Base-by-base conservation (phyloP, 2,888 invertebrate genomes). In the Pharmacophagus antenor region DNA sequence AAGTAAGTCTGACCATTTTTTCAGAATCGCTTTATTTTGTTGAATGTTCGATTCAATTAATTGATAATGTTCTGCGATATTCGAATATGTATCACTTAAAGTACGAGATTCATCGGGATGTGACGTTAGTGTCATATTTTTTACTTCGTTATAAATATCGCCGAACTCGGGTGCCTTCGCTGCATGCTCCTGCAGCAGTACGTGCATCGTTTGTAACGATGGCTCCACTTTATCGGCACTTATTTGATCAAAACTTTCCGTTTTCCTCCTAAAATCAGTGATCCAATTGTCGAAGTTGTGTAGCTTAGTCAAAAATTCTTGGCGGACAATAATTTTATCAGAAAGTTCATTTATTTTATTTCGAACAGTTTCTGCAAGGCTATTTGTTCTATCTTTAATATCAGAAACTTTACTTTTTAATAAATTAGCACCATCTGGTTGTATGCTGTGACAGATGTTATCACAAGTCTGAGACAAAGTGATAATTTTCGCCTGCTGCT, bases 401-500 rank as follows among this genome's bases (percentile, higher is more conserved):
- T 93, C 93, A 12, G 93, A 91, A 0, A 97, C 93, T 67, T 94
- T 93, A 56, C 92, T 92, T 81, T 96, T 96, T 1, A 97, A 80
- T 10, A 92, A 80, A 2, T 90, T 91, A 0, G 94, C 94, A 5
- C 96, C 96, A 79, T 97, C 97, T 0, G 96, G 93, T 42, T 95
- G 94, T 53, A 97, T 88, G 65, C 93, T 93, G 69, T 96, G 94
- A 62, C 95, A 94, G 21, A 97, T 94, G 59, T 94, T 93, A 76
- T 97, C 97, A 65, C 95, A 94, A 49, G 92, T 93, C 79, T 97
- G 96, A 0, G 95, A 95, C 47, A 97, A 79, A 0, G 94, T 92
- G 44, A 96, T 95, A 48, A 97, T 85, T 77, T 96, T 95, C 0
- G 95, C 95, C 82, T 96, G 96, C 70, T 97, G 96, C 73, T 95